phyloP scores from a whole-genome alignment of 2,113 vertebrate species.

The Dermatemys mawii region DNA sequence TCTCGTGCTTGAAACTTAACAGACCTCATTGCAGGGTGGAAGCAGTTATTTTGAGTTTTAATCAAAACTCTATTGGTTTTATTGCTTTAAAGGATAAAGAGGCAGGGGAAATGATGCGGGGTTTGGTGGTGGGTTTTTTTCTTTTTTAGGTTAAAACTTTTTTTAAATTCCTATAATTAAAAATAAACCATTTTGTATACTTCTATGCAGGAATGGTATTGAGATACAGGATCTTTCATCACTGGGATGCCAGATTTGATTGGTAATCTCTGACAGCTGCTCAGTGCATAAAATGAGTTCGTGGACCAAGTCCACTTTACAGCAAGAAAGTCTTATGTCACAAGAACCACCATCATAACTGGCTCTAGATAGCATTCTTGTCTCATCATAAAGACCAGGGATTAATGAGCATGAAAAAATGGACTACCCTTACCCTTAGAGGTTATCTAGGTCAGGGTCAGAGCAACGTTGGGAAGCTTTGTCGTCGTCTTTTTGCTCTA shows the following conservation, averaged over 20 bases:
- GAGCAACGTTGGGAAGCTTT: conserved; percentile 20
- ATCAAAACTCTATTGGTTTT: neutral
- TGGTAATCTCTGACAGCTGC: conserved; percentile 35
- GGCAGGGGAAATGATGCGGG: conserved; percentile 4
- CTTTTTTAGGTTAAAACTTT: neutral
- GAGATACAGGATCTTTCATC: conserved; percentile 56
- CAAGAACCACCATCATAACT: conserved; percentile 54
- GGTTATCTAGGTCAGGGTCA: conserved; percentile 64
- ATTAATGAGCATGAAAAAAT: conserved; percentile 70
- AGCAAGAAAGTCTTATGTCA: conserved; percentile 63
- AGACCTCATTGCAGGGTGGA: neutral
- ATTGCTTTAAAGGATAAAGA: neutral
- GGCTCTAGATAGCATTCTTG: conserved; percentile 46
- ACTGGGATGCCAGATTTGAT: conserved; percentile 52
- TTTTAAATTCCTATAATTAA: conserved; percentile 17
- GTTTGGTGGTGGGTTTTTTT: too few species aligned
- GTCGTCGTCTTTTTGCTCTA: neutral
- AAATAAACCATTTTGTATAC: conserved; percentile 37
- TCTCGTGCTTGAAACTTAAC: neutral
- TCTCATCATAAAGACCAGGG: conserved; percentile 56
- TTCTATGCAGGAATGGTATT: conserved; percentile 25
- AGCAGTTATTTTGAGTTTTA: neutral
- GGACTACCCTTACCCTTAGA: conserved; percentile 33
- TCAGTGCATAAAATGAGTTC: conserved; percentile 47
- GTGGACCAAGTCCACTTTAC: conserved; percentile 67